These are phyloP conservation scores for Cladopsammia gracilis DNA, from an alignment of 64 coral and sea anemone genomes.

Conservation along the genomic window DNA sequence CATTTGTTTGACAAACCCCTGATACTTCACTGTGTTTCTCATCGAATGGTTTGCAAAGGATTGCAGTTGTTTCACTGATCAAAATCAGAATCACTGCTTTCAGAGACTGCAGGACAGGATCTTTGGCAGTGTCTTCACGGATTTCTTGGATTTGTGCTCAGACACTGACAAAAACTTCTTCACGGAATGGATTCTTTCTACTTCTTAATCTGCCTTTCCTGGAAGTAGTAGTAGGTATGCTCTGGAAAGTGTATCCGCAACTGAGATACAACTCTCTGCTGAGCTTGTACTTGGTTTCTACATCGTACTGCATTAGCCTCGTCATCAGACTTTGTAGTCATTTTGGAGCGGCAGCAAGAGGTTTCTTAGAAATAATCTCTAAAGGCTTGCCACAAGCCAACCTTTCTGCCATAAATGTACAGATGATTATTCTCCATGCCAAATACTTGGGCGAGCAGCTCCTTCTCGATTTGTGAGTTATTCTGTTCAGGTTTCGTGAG, in stretches of 20 bases:
- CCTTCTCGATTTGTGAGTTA: conserved; percentile 58
- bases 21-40: no score
- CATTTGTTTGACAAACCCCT: no score
- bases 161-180: conserved; percentile 32
- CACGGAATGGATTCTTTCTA: conserved; percentile 32
- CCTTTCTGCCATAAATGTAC: conserved; percentile 36
- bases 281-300: conserved; percentile 15
- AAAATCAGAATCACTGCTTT: conserved; percentile 36
- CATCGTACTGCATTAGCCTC: conserved; percentile 45
- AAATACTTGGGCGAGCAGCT: conserved; percentile 52
- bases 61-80: no score
- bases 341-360: conserved; percentile 13
- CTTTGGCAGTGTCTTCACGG: conserved; percentile 34
- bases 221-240: conserved; percentile 11
- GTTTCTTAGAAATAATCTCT: conserved; percentile 35
- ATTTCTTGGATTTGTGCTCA: conserved; percentile 50
- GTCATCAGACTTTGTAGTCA: conserved; percentile 33
- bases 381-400: conserved; percentile 46
- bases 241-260: conserved; percentile 25
- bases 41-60: no score
- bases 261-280: conserved; percentile 26
- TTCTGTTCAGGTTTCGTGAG: conserved; percentile 17
- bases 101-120: conserved; percentile 35
- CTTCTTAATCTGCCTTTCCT: conserved; percentile 12
- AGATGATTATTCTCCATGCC: conserved; percentile 53